These are phyloP conservation scores for Ganaspis brasiliensis DNA, from an alignment of 2,888 invertebrate genomes.

Conservation along the genomic window DNA sequence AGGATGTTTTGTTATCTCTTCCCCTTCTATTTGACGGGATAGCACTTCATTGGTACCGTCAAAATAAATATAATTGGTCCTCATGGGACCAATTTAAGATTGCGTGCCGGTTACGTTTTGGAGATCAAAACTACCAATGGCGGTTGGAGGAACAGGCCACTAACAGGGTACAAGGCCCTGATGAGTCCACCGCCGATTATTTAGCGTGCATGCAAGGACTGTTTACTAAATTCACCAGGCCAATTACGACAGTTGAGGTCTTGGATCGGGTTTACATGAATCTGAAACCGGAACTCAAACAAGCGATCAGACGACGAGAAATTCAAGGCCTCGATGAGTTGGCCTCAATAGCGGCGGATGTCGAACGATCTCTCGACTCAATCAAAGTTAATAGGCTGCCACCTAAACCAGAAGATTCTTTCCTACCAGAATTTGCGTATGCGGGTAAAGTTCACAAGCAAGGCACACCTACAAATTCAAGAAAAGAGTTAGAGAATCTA, in stretches of 20 bases:
- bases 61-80: neutral
- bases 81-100: conserved; percentile 46
- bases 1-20: conserved; percentile 28
- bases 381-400: neutral
- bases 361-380: conserved; percentile 11
- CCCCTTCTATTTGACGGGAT: conserved; percentile 27
- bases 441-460: neutral
- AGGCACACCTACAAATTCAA: neutral
- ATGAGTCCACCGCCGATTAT: conserved; percentile 35
- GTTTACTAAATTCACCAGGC: conserved; percentile 23
- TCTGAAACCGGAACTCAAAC: conserved; percentile 43
- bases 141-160: conserved; percentile 28
- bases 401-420: neutral
- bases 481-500: neutral
- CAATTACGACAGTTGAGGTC: conserved; percentile 7
- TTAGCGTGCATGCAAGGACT: conserved; percentile 41
- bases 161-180: conserved; percentile 45
- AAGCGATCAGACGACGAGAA: conserved; percentile 30
- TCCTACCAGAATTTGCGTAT: neutral
- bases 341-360: neutral
- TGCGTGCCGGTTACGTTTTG: conserved; percentile 34
- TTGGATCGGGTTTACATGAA: conserved; percentile 46
- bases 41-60: conserved; percentile 45
- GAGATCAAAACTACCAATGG: conserved; percentile 28
- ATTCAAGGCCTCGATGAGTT: conserved; percentile 30